Conservation (phyloP, 2,888 invertebrate genomes). For the Rhamphomyia laevipes region DNA sequence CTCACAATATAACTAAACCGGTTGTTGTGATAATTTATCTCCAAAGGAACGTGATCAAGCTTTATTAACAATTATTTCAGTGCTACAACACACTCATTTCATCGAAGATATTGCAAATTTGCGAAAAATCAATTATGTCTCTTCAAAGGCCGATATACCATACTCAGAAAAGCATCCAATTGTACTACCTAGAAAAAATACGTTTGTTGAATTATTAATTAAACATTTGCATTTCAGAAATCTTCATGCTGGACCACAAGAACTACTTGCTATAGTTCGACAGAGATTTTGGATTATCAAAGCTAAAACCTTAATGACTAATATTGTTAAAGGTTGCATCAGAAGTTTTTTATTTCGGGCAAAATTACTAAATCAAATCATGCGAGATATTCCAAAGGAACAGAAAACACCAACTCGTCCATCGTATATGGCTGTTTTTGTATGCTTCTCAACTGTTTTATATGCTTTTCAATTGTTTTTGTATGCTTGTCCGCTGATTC, state of each 20-base stretch:
- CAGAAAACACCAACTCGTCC: constrained; percentile 4
- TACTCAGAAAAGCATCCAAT: constrained; percentile 15
- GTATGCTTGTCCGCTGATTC: constrained; percentile 10
- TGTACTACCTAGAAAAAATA: constrained; percentile 14
- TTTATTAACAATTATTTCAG: too few relatives aligned
- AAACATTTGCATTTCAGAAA: constrained; percentile 1
- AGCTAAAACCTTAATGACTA: neutral
- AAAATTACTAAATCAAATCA: constrained; percentile 9
- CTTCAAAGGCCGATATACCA: constrained; percentile 12
- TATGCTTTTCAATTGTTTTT: constrained; percentile 2
- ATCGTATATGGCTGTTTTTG: constrained; percentile 8
- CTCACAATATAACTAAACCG: neutral
- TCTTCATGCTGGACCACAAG: too few relatives aligned
- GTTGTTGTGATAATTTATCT: neutral
- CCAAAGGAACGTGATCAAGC: too few relatives aligned
- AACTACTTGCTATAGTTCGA: too few relatives aligned
- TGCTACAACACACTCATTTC: too few relatives aligned
- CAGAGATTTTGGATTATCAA: too few relatives aligned
- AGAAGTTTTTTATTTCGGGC: neutral
- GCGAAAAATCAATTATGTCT: too few relatives aligned
- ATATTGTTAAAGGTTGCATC: neutral
- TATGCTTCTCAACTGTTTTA: too few relatives aligned
- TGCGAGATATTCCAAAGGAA: constrained; percentile 11
- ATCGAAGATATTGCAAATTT: too few relatives aligned
- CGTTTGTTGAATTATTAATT: constrained; percentile 1